Evolutionary conservation across 2,888 invertebrate genomes (phyloP), one percentile per base, ranked within the genome.

Genomic region (Dicroscelio sp.): DNA sequence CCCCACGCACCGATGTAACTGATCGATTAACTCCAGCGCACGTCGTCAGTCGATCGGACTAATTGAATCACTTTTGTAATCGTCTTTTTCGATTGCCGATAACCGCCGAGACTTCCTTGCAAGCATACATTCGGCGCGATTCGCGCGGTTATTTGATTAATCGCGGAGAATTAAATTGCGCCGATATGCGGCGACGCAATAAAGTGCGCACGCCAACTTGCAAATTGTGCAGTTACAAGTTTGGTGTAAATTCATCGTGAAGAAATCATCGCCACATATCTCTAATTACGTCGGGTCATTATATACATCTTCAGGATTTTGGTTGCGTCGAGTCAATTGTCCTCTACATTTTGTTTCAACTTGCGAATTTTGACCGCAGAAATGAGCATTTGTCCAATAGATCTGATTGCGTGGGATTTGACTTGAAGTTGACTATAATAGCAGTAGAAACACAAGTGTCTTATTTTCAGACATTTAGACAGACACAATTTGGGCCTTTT

Each of bases 191-290:
- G 67, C n/a, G 31, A 3, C 33, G 84, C 63, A 65, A 63, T 67
- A 60, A 67, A 76, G 31, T 58, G 67, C 63, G 52, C 69, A 67
- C 73, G 30, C 52, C 48, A 73, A 71, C 60, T 79, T 86, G 83
- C 33, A 20, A 76, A 82, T 43, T 83, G 83, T 83, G 79, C 71
- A 78, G 69, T 69, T 79, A 88, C 83, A 88, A 90, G 80, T 86
- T 90, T 71, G 86, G 85, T 73, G 71, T 76, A 63, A 90, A 90
- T 90, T 76, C 86, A 82, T 85, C 89, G 86, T 76, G 80, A 80
- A 85, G 75, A 65, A 89, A n/a, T n/a, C n/a, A n/a, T n/a, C n/a
- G n/a, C n/a, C n/a, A n/a, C n/a, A n/a, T n/a, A n/a, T n/a, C n/a
- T n/a, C n/a, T n/a, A n/a, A n/a, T n/a, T n/a, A n/a, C n/a, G n/a